A percentile compares a stretch with the other conserved stretches of the same genome.
Conservation (phyloP, 2,797 vertebrate species). For the Tragelaphus eurycerus region DNA sequence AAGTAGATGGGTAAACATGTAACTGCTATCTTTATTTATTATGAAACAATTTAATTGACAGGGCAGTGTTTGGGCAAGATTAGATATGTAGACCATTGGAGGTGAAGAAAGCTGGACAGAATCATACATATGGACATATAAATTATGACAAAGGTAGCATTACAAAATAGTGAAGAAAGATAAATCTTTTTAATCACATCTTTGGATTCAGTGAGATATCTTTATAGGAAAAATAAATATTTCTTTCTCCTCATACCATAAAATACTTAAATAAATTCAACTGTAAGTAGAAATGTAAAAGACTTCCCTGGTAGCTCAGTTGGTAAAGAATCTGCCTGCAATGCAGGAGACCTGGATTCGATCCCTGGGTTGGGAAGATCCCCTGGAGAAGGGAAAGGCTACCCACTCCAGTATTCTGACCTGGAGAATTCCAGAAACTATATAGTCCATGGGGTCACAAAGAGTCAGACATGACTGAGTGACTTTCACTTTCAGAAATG, state of each 20-base stretch:
- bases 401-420: not conserved
- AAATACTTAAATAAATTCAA: not conserved
- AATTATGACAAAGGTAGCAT: not conserved
- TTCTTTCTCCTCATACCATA: not conserved
- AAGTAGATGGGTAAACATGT: not conserved
- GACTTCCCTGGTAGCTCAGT: not conserved
- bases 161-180: not conserved
- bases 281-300: not conserved
- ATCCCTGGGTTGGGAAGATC: not conserved
- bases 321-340: not conserved
- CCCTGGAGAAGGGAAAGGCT: not conserved
- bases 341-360: not conserved
- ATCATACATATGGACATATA: not conserved
- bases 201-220: not conserved
- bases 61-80: not conserved
- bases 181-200: not conserved
- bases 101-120: not conserved
- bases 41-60: not conserved
- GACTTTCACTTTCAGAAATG: not conserved
- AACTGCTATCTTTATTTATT: not conserved
- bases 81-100: not conserved
- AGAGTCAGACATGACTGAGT: not conserved
- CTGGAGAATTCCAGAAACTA: not conserved
- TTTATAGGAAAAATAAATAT: not conserved
- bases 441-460: not conserved